Evolutionary conservation across 2,888 invertebrate species (phyloP).

Genomic region (Hofmannophila pseudospretella): DNA sequence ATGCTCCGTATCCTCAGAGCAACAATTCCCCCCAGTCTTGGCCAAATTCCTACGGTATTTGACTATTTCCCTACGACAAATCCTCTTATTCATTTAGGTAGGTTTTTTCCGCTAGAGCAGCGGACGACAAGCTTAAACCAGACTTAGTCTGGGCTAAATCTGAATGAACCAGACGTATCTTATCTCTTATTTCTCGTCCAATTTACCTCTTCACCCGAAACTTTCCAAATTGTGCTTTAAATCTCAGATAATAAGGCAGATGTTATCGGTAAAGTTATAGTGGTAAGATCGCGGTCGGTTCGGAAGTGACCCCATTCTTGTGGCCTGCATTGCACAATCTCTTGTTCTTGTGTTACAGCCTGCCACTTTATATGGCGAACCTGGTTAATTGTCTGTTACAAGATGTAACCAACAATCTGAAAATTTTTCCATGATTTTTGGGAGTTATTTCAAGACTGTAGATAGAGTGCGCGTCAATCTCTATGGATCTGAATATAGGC

Average conservation of each 20-base stretch:
- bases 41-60: no score
- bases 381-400: neutral
- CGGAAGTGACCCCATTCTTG: slow-evolving; percentile 48
- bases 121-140: no score
- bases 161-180: slow-evolving; percentile 8
- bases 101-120: no score
- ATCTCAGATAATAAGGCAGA: neutral
- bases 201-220: neutral
- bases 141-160: neutral
- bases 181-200: slow-evolving; percentile 2
- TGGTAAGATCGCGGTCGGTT: slow-evolving; percentile 11
- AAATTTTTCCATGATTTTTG: no score
- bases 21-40: no score
- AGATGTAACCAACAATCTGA: no score
- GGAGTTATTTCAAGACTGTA: no score
- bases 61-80: no score
- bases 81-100: no score
- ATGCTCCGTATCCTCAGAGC: no score
- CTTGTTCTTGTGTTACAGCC: slow-evolving; percentile 20
- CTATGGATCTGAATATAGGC: no score
- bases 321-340: slow-evolving; percentile 29
- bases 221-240: neutral
- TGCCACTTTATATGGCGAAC: neutral
- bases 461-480: no score
- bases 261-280: neutral